Conservation (phyloP, 2,888 invertebrate species). For the Drosophila subsilvestris region DNA sequence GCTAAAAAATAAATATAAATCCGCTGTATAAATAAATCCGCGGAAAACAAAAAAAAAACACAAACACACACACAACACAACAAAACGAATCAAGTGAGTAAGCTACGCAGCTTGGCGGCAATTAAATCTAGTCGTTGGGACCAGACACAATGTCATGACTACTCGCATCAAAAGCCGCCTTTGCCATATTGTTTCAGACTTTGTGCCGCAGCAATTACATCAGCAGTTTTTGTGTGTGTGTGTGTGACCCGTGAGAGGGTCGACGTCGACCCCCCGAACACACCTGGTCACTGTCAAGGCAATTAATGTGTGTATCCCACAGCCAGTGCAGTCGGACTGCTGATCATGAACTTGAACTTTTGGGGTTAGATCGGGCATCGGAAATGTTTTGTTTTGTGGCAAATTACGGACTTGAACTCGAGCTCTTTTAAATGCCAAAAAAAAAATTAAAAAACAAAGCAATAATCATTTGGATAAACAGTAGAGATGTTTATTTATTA, state of each 20-base stretch:
- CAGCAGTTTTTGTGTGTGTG: slow-evolving; percentile 25
- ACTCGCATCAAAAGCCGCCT: slow-evolving; percentile 17
- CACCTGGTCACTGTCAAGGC: slow-evolving; percentile 47
- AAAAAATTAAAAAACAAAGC: slow-evolving; percentile 18
- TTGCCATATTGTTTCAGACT: slow-evolving; percentile 30
- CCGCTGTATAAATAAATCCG: slow-evolving; percentile 18
- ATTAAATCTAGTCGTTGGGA: slow-evolving; percentile 35
- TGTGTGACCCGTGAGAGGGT: slow-evolving; percentile 41
- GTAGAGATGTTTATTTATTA: slow-evolving; percentile 17
- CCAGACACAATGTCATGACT: slow-evolving; percentile 45
- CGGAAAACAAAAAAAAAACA: slow-evolving; percentile 3
- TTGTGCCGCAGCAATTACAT: slow-evolving; percentile 47
- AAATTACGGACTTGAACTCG: slow-evolving; percentile 26
- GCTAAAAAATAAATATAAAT: slow-evolving; percentile 10
- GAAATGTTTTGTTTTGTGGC: slow-evolving; percentile 31
- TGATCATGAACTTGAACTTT: slow-evolving; percentile 49
- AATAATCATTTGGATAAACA: slow-evolving; percentile 14
- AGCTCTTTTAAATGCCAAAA: slow-evolving; percentile 28
- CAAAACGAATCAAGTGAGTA: slow-evolving; percentile 26
- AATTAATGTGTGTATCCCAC: slow-evolving; percentile 24
- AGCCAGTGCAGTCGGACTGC: slow-evolving; percentile 22
- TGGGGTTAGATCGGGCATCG: slow-evolving; percentile 22
- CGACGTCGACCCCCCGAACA: slow-evolving; percentile 4
- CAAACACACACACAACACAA: neutral
- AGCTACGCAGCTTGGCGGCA: slow-evolving; percentile 49